Percentiles rank a stretch among this genome's conserved stretches.
Conservation (phyloP, 2,888 invertebrate genomes). For the Schizotus pectinicornis region DNA sequence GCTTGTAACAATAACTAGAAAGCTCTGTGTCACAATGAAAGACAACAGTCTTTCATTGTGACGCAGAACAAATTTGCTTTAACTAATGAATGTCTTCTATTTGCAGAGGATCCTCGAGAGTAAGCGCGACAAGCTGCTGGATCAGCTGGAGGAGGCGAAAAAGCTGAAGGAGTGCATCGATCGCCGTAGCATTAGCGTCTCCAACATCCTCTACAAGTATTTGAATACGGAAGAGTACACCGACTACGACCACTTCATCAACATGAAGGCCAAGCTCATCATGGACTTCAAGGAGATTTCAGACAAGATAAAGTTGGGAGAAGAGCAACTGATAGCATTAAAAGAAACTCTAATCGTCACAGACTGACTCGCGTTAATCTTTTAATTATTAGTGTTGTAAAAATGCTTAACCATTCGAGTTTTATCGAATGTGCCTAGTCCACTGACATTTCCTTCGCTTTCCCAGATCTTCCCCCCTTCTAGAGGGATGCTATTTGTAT, state of each 20-base stretch:
- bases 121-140: conserved; percentile 76
- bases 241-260: conserved; percentile 84
- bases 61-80: background rate
- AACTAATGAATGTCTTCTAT: conserved; percentile 6
- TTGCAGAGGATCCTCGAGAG: conserved; percentile 71
- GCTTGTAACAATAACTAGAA: no score
- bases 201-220: conserved; percentile 73
- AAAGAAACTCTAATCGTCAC: conserved; percentile 63
- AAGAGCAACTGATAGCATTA: conserved; percentile 78
- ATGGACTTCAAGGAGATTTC: conserved; percentile 82
- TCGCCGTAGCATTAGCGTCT: conserved; percentile 74
- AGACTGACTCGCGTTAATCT: conserved; percentile 45
- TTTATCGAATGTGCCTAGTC: conserved; percentile 56
- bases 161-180: conserved; percentile 82
- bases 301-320: conserved; percentile 82
- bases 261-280: conserved; percentile 85
- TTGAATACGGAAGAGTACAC: conserved; percentile 75
- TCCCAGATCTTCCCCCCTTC: conserved; percentile 19
- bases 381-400: conserved; percentile 17
- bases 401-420: conserved; percentile 48
- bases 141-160: conserved; percentile 84
- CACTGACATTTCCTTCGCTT: conserved; percentile 49
- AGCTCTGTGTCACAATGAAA: no score
- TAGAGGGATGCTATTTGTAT: conserved; percentile 6
- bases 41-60: background rate